Evolutionary conservation across 2,797 vertebrate genomes (phyloP).

Genomic region (Labeo calbasu): DNA sequence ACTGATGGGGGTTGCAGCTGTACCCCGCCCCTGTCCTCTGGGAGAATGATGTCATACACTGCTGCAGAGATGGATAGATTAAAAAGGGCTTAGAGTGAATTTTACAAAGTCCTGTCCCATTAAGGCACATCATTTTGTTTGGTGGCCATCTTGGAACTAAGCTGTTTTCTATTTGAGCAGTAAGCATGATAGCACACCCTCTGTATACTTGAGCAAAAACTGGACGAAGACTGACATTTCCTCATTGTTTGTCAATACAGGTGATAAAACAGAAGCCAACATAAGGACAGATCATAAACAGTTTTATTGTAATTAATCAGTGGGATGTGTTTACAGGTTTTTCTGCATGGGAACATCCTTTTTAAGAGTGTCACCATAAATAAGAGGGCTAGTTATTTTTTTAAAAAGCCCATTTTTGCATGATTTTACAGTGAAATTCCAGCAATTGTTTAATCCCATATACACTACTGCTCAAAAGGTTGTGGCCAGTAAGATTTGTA

Average conservation of each 20-base stretch:
- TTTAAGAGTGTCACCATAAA: background rate
- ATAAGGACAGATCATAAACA: background rate
- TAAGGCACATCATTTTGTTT: constrained; percentile 28
- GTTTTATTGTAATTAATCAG: background rate
- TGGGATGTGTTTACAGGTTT: background rate
- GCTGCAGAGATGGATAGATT: constrained; percentile 71
- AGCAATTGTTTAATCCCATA: too few species aligned
- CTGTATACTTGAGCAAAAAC: background rate
- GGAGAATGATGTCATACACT: constrained; percentile 76
- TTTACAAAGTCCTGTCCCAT: constrained; percentile 48
- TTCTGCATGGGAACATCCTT: background rate
- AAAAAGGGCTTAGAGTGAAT: constrained; percentile 56
- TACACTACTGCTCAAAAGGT: too few species aligned
- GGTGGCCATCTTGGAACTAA: constrained; percentile 1
- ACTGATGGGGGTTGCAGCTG: constrained; percentile 59
- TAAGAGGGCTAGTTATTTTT: too few species aligned
- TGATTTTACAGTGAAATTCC: too few species aligned
- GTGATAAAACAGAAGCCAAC: background rate
- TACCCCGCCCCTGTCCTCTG: constrained; percentile 54
- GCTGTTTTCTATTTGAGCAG: background rate
- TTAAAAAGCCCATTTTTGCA: too few species aligned
- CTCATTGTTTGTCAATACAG: background rate
- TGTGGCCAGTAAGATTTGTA: too few species aligned
- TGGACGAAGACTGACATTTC: background rate
- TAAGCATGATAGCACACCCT: background rate